Evolutionary conservation across 2,113 vertebrate species (phyloP), one percentile per base, ranked within the genome.

Genomic region (Synodontis membranacea): DNA sequence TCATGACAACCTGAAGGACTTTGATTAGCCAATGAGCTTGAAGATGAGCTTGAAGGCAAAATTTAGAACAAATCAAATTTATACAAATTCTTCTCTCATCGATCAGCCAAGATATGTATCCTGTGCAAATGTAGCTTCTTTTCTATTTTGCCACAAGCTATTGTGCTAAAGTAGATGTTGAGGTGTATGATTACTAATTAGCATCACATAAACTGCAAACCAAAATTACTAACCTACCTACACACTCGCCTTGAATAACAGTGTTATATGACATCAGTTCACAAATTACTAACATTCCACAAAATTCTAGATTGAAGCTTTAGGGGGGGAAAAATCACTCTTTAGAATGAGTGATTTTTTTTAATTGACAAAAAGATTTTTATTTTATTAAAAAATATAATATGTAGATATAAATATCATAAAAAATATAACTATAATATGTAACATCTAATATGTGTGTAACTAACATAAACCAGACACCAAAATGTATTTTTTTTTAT

Each of bases 51-150:
- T 72, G 19, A 42, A 42, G 68, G 37, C 2, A 72, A 72, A 72
- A 72, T 72, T 72, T 37, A 72, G 68, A 72, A 72, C 68, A 42
- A 25, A 72, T 72, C 19, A 72, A 72, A 72, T 72, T 72, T 12
- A 72, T 9, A 42, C 68, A 72, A 72, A 72, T 72, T 34, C 12
- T 11, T 7, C 31, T 3, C 0, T 62, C 2, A 9, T 62, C n/a
- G 10, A n/a, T 64, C n/a, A 64, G 64, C 31, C 31, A 64, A 15
- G 58, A 60, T 4, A 28, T 2, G 25, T 28, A 8, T n/a, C 4
- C 14, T 25, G 31, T 72, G 68, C 68, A 72, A 72, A 72, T 72
- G 10, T 11, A 23, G 37, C 7, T 72, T 42, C 68, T 42, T 72
- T 72, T 21, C 8, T 23, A 39, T 72, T 72, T 42, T 72, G 8